Evolutionary conservation across 2,797 vertebrate species (phyloP).

Genomic region (Galago senegalensis): DNA sequence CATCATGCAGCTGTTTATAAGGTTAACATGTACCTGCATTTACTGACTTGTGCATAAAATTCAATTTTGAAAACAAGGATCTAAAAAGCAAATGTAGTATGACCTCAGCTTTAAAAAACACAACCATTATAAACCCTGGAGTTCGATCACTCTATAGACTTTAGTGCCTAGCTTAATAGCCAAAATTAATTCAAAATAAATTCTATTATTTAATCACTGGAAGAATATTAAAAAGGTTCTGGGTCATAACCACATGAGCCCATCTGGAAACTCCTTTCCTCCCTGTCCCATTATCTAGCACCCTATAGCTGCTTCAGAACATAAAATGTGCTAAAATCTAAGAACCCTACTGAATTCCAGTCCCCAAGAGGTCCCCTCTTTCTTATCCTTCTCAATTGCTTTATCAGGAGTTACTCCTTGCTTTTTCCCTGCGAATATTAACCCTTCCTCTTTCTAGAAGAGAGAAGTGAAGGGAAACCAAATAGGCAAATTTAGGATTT

Average conservation of each 20-base stretch:
- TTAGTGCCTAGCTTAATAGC: neutral
- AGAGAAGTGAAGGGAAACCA: neutral
- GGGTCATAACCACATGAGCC: neutral
- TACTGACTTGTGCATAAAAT: slow-evolving; percentile 24
- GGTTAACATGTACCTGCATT: neutral
- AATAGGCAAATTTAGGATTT: neutral
- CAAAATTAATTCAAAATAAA: slow-evolving; percentile 37
- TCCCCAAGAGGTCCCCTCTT: neutral
- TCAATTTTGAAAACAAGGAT: neutral
- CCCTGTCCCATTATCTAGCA: neutral
- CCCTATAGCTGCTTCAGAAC: neutral
- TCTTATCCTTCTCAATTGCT: neutral
- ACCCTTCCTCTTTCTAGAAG: slow-evolving; percentile 27
- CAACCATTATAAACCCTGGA: neutral
- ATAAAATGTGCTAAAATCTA: neutral
- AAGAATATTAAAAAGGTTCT: slow-evolving; percentile 12
- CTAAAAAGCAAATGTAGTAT: neutral
- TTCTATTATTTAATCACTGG: slow-evolving; percentile 30
- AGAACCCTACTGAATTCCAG: neutral
- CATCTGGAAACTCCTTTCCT: neutral
- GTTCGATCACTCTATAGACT: neutral
- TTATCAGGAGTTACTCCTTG: neutral
- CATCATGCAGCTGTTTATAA: neutral
- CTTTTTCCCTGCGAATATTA: neutral
- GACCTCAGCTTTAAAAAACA: neutral